Base-by-base conservation (phyloP, 2,113 vertebrate genomes). In the Ahaetulla prasina region DNA sequence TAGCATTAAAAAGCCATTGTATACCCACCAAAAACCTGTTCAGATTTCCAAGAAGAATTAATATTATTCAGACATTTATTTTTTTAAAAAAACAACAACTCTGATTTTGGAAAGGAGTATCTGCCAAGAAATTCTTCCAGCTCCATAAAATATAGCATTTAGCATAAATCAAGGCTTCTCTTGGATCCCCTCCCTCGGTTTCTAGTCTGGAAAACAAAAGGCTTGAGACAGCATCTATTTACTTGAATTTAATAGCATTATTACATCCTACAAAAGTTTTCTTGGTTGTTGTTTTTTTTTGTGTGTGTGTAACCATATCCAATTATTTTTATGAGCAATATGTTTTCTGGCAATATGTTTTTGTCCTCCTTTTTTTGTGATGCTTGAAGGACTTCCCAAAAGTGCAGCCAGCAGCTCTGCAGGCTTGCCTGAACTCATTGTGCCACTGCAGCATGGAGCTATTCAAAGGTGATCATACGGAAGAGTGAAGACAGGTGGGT, bases 361-460 rank as follows among this genome's bases (percentile, higher is more conserved):
- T 93, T 11, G 11, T 53, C 25, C 50, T 91, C 89, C 84, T 85
- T 14, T 52, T 52, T 47, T 89, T 30, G 16, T 16, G 16, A 91
- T 86, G 86, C 49, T 90, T 93, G 92, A 91, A 90, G 30, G 88
- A 87, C 86, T 93, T 92, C 88, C 88, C 86, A 94, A 68, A 88
- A 60, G 86, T 43, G 53, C 47, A 49, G 49, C 74, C 84, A 91
- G 27, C 85, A 23, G 0, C 0, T 22, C 35, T 0, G 0, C 45
- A 23, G 89, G 53, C 1, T 0, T 89, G 57, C 23, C 6, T 91
- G 60, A 9, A 84, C 50, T 5, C 27, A 22, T 47, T 68, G 55
- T 91, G 90, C 74, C 35, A 43, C 54, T 89, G 39, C 0, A 27
- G 90, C 23, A 47, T 0, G 35, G 0, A 85, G 88, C 25, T 1